Percentiles rank a stretch among this genome's conserved stretches.
Evolutionary conservation across 2,888 invertebrate species (phyloP).

Genomic region (Luperina nickerlii): DNA sequence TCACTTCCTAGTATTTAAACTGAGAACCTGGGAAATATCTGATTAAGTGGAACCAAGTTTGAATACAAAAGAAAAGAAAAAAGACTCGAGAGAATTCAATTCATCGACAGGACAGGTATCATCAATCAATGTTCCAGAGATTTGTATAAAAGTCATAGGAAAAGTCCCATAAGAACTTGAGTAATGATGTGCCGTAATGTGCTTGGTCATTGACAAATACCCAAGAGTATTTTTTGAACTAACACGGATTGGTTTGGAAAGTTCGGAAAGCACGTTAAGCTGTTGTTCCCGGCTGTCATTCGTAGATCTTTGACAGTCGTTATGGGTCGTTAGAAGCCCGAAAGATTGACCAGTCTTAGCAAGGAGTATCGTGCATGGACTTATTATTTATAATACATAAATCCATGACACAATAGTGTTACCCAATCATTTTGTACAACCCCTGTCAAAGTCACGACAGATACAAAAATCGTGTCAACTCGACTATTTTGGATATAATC

Average conservation of each 20-base stretch:
- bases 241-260: neutral
- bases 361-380: too few species aligned
- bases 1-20: neutral
- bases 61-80: slow-evolving; percentile 19
- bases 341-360: too few species aligned
- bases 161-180: slow-evolving; percentile 22
- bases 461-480: too few species aligned
- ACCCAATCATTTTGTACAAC: too few species aligned
- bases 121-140: slow-evolving; percentile 35
- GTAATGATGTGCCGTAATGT: slow-evolving; percentile 33
- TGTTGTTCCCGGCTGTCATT: too few species aligned
- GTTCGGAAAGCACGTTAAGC: neutral
- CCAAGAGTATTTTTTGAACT: neutral
- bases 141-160: slow-evolving; percentile 41
- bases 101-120: slow-evolving; percentile 11
- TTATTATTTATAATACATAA: too few species aligned
- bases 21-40: neutral
- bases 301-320: too few species aligned
- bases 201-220: slow-evolving; percentile 38
- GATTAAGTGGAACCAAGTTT: slow-evolving; percentile 17
- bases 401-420: too few species aligned
- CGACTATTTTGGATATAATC: too few species aligned
- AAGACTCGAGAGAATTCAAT: slow-evolving; percentile 20
- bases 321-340: too few species aligned
- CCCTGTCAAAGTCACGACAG: too few species aligned